Conservation (phyloP, 2,888 invertebrate species). For the Trimorus sp. region DNA sequence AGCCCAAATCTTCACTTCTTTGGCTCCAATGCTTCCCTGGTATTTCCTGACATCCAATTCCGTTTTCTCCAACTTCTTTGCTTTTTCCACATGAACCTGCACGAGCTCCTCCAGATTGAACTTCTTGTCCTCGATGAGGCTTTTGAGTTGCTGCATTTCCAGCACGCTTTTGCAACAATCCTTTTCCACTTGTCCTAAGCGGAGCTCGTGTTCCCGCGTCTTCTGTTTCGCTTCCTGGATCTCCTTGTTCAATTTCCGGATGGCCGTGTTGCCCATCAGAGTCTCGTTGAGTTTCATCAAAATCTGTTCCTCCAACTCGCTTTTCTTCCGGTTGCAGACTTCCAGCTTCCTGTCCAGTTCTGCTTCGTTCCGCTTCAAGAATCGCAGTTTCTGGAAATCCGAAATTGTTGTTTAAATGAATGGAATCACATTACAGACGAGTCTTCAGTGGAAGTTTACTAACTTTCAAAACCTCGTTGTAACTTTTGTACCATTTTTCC, state of each 20-base stretch:
- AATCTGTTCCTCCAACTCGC: slow-evolving; percentile 86
- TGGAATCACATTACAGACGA: neutral
- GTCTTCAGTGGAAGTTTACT: slow-evolving; percentile 23
- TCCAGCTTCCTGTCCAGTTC: slow-evolving; percentile 82
- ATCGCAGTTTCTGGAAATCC: slow-evolving; percentile 82
- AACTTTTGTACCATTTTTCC: slow-evolving; percentile 84
- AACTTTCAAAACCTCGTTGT: slow-evolving; percentile 63
- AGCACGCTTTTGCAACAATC: slow-evolving; percentile 83
- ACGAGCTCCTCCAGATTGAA: slow-evolving; percentile 78
- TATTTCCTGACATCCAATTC: slow-evolving; percentile 82
- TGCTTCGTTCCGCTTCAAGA: slow-evolving; percentile 81
- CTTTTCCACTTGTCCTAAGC: slow-evolving; percentile 83
- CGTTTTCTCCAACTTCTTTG: slow-evolving; percentile 81
- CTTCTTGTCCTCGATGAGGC: slow-evolving; percentile 69
- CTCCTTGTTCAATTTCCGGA: slow-evolving; percentile 82
- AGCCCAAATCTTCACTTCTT: slow-evolving; percentile 82
- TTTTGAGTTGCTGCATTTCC: slow-evolving; percentile 84
- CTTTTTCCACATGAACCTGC: slow-evolving; percentile 79
- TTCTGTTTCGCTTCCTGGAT: slow-evolving; percentile 81
- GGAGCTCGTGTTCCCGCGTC: slow-evolving; percentile 83
- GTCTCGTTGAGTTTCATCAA: slow-evolving; percentile 86
- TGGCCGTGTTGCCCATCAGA: slow-evolving; percentile 87
- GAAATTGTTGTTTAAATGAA: slow-evolving; percentile 26
- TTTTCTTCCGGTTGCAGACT: slow-evolving; percentile 83
- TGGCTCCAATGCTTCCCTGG: slow-evolving; percentile 81